These are phyloP conservation scores for Elgaria multicarinata DNA, from an alignment of 2,113 vertebrate genomes.

Conservation along the genomic window DNA sequence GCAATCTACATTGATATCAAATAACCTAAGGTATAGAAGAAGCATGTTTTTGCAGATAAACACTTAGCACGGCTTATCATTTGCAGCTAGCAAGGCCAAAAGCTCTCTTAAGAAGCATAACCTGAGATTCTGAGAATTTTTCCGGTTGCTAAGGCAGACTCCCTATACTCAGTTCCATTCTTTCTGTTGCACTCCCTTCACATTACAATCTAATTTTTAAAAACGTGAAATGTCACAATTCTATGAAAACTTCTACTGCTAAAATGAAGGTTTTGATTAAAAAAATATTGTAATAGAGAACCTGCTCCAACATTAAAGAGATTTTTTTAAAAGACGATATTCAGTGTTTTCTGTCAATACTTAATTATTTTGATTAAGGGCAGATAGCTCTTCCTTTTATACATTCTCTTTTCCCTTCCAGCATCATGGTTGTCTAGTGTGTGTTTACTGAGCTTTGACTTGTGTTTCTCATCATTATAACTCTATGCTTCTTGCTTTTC, in stretches of 20 bases:
- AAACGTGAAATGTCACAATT: not conserved
- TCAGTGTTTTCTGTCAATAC: not conserved
- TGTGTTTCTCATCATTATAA: slow-evolving; percentile 7
- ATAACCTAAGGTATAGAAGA: not conserved
- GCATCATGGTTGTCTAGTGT: not conserved
- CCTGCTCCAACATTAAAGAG: not conserved
- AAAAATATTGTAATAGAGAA: not conserved
- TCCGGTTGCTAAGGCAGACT: not conserved
- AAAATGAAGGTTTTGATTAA: not conserved
- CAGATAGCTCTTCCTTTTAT: not conserved
- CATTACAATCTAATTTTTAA: not conserved
- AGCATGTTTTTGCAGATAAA: not conserved
- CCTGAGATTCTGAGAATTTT: not conserved
- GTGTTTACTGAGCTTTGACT: not conserved
- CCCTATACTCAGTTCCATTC: not conserved
- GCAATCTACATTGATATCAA: not conserved
- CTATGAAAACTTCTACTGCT: not conserved
- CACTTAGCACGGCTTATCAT: not conserved
- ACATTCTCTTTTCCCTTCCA: not conserved
- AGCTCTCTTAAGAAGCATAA: not conserved
- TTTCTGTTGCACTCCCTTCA: not conserved
- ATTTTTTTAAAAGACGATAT: not conserved
- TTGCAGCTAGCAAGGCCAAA: not conserved
- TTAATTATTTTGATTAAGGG: not conserved
- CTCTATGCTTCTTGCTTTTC: not conserved